phyloP scores from a whole-genome alignment of 2,888 invertebrate genomes.

The Drosophila multiciliata region DNA sequence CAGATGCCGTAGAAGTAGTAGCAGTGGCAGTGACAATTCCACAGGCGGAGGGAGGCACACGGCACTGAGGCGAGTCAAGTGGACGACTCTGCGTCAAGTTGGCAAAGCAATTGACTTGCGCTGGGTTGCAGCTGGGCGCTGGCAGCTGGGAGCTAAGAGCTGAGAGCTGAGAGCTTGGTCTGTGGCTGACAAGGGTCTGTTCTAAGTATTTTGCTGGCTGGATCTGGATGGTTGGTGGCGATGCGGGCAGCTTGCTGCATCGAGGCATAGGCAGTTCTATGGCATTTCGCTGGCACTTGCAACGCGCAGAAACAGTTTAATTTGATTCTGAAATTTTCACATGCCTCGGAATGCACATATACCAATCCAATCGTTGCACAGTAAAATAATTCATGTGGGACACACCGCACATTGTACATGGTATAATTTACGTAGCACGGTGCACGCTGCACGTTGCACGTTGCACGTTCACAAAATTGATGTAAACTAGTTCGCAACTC shows the following conservation, averaged over 20 bases:
- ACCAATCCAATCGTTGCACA: constrained; percentile 47
- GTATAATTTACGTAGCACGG: constrained; percentile 3
- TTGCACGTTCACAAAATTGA: constrained; percentile 22
- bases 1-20: not conserved
- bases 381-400: constrained; percentile 74
- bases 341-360: constrained; percentile 37
- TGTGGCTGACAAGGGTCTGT: constrained; percentile 19
- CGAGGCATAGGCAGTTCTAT: constrained; percentile 2
- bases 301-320: constrained; percentile 48
- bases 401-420: constrained; percentile 37
- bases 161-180: not conserved
- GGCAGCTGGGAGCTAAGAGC: not conserved
- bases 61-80: constrained; percentile 41
- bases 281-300: constrained; percentile 22
- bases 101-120: constrained; percentile 66
- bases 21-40: constrained; percentile 26
- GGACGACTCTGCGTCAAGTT: constrained; percentile 67
- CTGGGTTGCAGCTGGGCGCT: constrained; percentile 8
- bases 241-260: constrained; percentile 6
- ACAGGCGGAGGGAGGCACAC: constrained; percentile 15
- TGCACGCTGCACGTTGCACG: constrained; percentile 12
- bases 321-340: constrained; percentile 63
- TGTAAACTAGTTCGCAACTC: constrained; percentile 39
- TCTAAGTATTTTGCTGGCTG: constrained; percentile 1
- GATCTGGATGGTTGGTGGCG: not conserved